Evolutionary conservation across 2,888 invertebrate genomes (phyloP).

Genomic region (Poecilus cupreus): DNA sequence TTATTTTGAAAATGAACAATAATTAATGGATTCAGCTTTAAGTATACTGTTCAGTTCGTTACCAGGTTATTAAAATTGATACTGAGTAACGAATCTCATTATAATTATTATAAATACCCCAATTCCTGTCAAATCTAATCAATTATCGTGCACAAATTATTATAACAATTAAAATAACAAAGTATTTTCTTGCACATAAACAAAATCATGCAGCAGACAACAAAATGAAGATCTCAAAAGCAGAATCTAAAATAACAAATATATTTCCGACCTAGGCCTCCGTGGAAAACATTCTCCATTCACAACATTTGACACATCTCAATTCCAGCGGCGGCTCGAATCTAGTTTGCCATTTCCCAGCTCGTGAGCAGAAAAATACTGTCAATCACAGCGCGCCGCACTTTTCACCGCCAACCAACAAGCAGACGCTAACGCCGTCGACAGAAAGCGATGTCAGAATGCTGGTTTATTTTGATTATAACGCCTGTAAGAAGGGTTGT

Average conservation of each 20-base stretch:
- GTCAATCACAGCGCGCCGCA: constrained; percentile 18
- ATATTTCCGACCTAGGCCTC: neutral
- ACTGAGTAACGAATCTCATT: neutral
- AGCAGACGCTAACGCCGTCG: neutral
- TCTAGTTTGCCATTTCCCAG: constrained; percentile 18
- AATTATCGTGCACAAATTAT: too few relatives aligned
- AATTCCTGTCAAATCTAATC: neutral
- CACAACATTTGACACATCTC: constrained; percentile 20
- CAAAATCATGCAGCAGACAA: neutral
- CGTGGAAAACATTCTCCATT: constrained; percentile 2
- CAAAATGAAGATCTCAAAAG: neutral
- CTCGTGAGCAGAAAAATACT: constrained; percentile 28
- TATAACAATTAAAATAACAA: too few relatives aligned
- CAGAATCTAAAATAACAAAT: neutral
- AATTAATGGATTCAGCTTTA: constrained; percentile 22
- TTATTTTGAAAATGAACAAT: constrained; percentile 16
- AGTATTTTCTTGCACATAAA: neutral
- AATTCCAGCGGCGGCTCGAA: neutral
- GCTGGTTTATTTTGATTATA: constrained; percentile 34
- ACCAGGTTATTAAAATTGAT: constrained; percentile 11
- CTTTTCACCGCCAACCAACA: constrained; percentile 10
- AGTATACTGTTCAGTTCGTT: neutral
- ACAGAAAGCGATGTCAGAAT: neutral
- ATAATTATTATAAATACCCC: neutral
- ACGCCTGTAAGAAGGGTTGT: neutral